phyloP scores from a whole-genome alignment of 30 jellyfish, hydroid and myxozoan genomes.

The Sanderia malayensis region DNA sequence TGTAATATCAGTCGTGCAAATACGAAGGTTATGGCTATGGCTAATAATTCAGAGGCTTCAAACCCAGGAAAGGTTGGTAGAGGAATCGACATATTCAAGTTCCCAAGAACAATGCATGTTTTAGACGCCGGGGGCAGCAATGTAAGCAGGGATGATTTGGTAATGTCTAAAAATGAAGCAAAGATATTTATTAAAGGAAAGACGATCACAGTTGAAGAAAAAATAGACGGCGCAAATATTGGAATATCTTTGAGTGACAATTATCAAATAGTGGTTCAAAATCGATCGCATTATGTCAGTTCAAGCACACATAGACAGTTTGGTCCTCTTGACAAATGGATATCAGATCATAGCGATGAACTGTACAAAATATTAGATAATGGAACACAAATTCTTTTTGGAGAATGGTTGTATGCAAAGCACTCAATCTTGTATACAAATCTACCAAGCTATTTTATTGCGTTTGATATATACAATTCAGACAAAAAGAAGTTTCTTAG shows the following conservation, averaged over 20 bases:
- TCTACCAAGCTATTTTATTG: conserved; percentile 67
- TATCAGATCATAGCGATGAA: conserved; percentile 24
- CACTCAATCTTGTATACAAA: conserved; percentile 74
- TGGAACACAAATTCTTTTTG: conserved; percentile 59
- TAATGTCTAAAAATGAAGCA: conserved; percentile 72
- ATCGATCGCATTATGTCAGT: conserved; percentile 76
- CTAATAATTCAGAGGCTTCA: too few relatives aligned
- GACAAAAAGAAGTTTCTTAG: conserved; percentile 27
- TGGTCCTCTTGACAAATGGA: conserved; percentile 71
- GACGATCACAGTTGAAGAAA: conserved; percentile 65
- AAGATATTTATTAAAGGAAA: conserved; percentile 42
- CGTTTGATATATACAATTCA: conserved; percentile 75
- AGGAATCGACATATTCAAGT: conserved; percentile 40
- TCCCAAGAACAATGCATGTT: conserved; percentile 85
- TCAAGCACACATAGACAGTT: conserved; percentile 77
- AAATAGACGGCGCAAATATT: conserved; percentile 90
- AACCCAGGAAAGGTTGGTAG: neutral
- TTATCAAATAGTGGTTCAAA: conserved; percentile 55
- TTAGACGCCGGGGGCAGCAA: conserved; percentile 84
- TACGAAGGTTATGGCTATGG: too few relatives aligned
- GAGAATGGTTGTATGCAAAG: conserved; percentile 90
- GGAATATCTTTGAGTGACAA: conserved; percentile 67
- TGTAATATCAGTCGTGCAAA: too few relatives aligned
- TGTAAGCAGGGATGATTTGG: conserved; percentile 79
- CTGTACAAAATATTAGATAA: conserved; percentile 39